These are phyloP conservation scores for Sus cebifrons DNA, from an alignment of 2,797 vertebrate species.

Conservation along the genomic window DNA sequence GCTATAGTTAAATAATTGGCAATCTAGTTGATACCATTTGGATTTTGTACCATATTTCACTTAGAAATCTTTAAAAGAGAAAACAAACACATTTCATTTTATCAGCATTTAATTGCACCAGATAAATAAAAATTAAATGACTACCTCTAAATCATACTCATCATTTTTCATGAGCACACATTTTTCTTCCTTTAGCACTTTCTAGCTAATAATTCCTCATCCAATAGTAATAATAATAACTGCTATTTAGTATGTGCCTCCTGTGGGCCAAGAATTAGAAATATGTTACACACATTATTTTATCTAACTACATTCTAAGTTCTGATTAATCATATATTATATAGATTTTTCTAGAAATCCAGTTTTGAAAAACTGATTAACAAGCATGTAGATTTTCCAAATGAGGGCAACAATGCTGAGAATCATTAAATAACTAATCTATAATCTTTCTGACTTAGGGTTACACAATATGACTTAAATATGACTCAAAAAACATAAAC, in stretches of 20 bases:
- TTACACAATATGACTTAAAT: neutral
- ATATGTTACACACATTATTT: neutral
- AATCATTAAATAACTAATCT: neutral
- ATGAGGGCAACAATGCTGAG: neutral
- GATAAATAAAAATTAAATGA: slow-evolving; percentile 61
- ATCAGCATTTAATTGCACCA: slow-evolving; percentile 26
- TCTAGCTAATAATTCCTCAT: neutral
- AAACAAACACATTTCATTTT: slow-evolving; percentile 52
- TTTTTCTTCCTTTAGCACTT: neutral
- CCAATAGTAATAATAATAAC: slow-evolving; percentile 11
- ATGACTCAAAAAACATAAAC: neutral
- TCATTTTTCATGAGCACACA: neutral
- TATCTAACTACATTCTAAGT: neutral
- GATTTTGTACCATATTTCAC: slow-evolving; percentile 3
- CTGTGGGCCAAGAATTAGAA: neutral
- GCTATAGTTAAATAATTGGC: neutral
- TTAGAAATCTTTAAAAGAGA: slow-evolving; percentile 57
- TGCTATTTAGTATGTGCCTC: neutral
- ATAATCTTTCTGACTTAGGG: neutral
- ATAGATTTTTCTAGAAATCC: neutral
- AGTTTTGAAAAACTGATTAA: neutral
- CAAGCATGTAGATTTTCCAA: neutral
- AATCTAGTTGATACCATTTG: neutral
- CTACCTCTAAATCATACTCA: neutral
- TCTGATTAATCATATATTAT: slow-evolving; percentile 39